These are phyloP conservation scores for Acheta domesticus DNA, from an alignment of 2,888 invertebrate genomes.

Conservation along the genomic window DNA sequence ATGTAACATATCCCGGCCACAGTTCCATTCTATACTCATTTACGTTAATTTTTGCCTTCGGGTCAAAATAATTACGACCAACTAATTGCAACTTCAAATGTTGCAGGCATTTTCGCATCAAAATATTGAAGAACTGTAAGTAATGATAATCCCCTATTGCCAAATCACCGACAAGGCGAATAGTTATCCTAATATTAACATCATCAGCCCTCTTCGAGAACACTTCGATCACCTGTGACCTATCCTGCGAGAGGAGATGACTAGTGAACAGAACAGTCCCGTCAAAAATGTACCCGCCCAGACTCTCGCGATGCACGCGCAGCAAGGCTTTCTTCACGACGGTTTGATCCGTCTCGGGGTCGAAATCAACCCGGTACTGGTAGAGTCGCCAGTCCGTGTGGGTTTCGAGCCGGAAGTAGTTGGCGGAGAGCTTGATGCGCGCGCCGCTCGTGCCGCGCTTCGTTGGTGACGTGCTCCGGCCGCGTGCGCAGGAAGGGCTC, in stretches of 20 bases:
- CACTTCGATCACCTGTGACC: constrained; percentile 56
- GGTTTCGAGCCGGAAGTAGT: constrained; percentile 66
- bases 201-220: constrained; percentile 56
- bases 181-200: constrained; percentile 54
- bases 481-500: constrained; percentile 50
- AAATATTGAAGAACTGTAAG: constrained; percentile 73
- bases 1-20: constrained; percentile 83
- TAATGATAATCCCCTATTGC: constrained; percentile 64
- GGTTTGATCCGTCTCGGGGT: constrained; percentile 68
- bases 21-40: constrained; percentile 64
- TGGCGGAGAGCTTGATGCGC: constrained; percentile 47
- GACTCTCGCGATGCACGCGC: constrained; percentile 51
- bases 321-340: constrained; percentile 59
- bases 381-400: constrained; percentile 66
- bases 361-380: constrained; percentile 72
- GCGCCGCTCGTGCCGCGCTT: constrained; percentile 39
- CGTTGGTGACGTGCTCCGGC: constrained; percentile 40
- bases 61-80: constrained; percentile 71
- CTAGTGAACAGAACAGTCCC: constrained; percentile 41
- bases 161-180: constrained; percentile 61
- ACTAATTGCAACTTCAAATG: constrained; percentile 64
- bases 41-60: constrained; percentile 57
- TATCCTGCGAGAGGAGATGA: constrained; percentile 38
- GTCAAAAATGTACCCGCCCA: constrained; percentile 53
- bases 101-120: constrained; percentile 65